These are phyloP conservation scores for Rhabdophis nuchalis DNA, from an alignment of 2,797 vertebrate genomes.

Conservation along the genomic window DNA sequence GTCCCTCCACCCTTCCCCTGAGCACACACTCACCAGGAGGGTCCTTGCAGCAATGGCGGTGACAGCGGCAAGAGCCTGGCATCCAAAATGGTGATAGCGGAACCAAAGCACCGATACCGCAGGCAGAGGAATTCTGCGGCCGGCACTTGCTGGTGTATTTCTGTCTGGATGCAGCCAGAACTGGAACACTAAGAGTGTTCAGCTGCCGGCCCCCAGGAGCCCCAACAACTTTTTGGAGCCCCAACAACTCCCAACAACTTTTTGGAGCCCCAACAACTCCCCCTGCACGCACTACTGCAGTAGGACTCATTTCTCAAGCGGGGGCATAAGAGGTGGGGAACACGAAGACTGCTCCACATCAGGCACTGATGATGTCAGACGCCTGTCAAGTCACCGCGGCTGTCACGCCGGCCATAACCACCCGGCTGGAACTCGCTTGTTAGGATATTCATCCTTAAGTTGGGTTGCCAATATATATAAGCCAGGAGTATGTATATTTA, in stretches of 20 bases:
- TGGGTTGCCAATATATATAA: too few species aligned
- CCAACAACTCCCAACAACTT: too few species aligned
- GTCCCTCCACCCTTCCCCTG: conserved; percentile 70
- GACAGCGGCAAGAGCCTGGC: conserved; percentile 83
- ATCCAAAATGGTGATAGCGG: conserved; percentile 98
- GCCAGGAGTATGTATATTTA: too few species aligned
- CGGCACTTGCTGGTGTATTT: conserved; percentile 13
- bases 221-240: too few species aligned
- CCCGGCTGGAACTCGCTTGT: conserved; percentile 36
- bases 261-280: fast-evolving
- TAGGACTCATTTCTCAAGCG: conserved; percentile 73
- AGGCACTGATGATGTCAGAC: conserved; percentile 88
- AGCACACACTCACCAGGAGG: conserved; percentile 18
- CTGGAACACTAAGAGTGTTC: fast-evolving
- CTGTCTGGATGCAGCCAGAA: neutral
- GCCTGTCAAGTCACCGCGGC: conserved; percentile 66
- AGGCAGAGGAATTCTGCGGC: conserved; percentile 86
- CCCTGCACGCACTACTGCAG: neutral
- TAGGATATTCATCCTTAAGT: too few species aligned
- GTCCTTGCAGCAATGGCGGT: conserved; percentile 81
- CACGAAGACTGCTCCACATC: conserved; percentile 79
- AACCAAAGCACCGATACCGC: conserved; percentile 91
- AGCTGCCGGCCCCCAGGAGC: fast-evolving
- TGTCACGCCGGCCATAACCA: conserved; percentile 18
- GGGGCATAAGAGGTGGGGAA: conserved; percentile 50